Conservation (phyloP, 2,797 vertebrate genomes). For the Myotis myotis region DNA sequence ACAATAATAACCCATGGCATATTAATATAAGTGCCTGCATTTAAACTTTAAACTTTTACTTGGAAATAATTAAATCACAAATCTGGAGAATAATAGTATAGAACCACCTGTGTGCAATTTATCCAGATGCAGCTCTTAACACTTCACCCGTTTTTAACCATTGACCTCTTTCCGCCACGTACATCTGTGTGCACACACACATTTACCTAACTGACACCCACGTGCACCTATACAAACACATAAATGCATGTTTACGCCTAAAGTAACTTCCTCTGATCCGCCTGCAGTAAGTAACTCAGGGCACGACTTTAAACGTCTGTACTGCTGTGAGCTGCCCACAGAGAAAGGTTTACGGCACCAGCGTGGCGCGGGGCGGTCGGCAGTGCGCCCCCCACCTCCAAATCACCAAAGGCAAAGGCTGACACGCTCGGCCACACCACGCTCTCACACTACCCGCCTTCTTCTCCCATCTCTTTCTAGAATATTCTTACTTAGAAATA, state of each 20-base stretch:
- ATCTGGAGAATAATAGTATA: neutral
- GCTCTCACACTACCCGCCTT: neutral
- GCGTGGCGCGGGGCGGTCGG: accelerated
- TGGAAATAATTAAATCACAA: neutral
- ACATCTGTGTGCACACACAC: too few species aligned
- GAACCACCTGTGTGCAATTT: neutral
- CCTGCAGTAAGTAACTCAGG: neutral
- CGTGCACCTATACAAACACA: neutral
- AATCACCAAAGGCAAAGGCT: neutral
- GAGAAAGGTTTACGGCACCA: neutral
- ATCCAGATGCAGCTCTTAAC: neutral
- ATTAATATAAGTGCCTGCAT: neutral
- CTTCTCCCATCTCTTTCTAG: neutral
- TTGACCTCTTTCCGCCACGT: neutral
- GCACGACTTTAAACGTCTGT: neutral
- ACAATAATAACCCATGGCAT: neutral
- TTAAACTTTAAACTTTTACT: neutral
- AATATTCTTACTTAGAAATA: neutral
- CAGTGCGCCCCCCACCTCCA: neutral
- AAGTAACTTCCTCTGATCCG: neutral
- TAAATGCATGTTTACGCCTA: neutral
- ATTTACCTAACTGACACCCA: neutral
- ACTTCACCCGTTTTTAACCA: neutral
- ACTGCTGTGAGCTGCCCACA: neutral
- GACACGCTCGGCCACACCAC: neutral